Conservation (phyloP, 2,888 invertebrate genomes). For the Glaucopsyche alexis region DNA sequence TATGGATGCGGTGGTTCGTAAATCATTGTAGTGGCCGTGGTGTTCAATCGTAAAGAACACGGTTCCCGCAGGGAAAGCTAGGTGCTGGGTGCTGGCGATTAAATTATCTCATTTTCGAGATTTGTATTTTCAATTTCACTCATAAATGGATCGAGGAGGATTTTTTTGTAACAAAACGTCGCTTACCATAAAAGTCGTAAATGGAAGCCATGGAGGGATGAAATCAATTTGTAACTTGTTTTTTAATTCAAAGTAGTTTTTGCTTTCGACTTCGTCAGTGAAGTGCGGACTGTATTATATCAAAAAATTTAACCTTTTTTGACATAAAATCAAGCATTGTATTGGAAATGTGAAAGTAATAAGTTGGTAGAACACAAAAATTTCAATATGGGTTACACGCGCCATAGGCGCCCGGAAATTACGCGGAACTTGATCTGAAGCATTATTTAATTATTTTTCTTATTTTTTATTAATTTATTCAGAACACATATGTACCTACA, state of each 20-base stretch:
- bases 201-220: constrained; percentile 3
- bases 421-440: too few relatives aligned
- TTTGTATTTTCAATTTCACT: constrained; percentile 32
- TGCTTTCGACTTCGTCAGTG: not conserved
- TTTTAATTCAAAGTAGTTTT: not conserved
- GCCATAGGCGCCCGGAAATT: too few relatives aligned
- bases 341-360: too few relatives aligned
- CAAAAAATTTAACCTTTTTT: too few relatives aligned
- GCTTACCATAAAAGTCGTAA: constrained; percentile 10
- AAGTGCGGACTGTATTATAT: not conserved
- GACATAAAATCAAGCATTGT: too few relatives aligned
- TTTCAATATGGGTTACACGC: too few relatives aligned
- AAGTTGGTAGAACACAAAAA: too few relatives aligned
- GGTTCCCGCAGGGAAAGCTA: constrained; percentile 54
- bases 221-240: not conserved
- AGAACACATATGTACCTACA: too few relatives aligned
- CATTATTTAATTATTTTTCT: too few relatives aligned
- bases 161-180: constrained; percentile 54
- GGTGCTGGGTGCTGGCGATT: constrained; percentile 33
- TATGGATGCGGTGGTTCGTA: constrained; percentile 75
- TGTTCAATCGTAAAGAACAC: constrained; percentile 71
- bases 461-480: too few relatives aligned
- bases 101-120: constrained; percentile 30
- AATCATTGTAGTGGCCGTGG: constrained; percentile 75
- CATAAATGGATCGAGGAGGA: constrained; percentile 34